Base-by-base conservation (phyloP, 1,140 invertebrate species). In the Sycophila sp. region DNA sequence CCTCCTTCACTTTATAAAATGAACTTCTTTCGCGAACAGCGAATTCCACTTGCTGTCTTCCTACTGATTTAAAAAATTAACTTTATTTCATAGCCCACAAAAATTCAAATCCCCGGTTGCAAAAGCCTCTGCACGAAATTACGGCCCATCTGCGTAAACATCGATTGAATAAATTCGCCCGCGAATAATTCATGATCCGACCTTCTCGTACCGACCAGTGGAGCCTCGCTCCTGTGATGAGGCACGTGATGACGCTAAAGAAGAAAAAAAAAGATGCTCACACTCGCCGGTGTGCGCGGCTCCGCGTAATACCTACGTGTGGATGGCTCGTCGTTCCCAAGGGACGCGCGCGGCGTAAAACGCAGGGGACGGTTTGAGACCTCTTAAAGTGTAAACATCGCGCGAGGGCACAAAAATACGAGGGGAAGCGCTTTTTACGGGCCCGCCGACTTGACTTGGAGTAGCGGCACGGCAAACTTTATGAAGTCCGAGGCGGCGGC, bases 351-450 rank as follows among this genome's bases (percentile, higher is more conserved):
- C n/a, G n/a, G n/a, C n/a, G 40, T 34, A 49, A 63, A 36, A 49
- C 45, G 60, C 60, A 30, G 40, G 45, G 60, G n/a, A 51, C 60
- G 17, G 17, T 63, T 63, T 51, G 60, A 63, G 60, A 51, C 58
- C 45, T 55, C 69, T 63, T 63, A 56, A 64, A 70, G 60, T 45
- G 59, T 53, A 70, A 70, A 69, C 67, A 51, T 62, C 17, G 69
- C 59, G 51, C 36, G 34, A 55, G 32, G 55, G 55, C 8, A 40
- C 38, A 40, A 58, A 58, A 38, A 58, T 34, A 36, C n/a, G 4
- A 8, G 22, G 15, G 28, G 30, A 30, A 36, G 53, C 6, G 22
- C 26, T 58, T 19, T 59, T 59, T 22, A 10, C 19, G 22, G 38
- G 8, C 7, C 28, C 11, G 22, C 13, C 36, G 13, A n/a, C 42